Base-by-base conservation (phyloP, 2,113 vertebrate genomes). In the Hypocryptadius cinnamomeus region DNA sequence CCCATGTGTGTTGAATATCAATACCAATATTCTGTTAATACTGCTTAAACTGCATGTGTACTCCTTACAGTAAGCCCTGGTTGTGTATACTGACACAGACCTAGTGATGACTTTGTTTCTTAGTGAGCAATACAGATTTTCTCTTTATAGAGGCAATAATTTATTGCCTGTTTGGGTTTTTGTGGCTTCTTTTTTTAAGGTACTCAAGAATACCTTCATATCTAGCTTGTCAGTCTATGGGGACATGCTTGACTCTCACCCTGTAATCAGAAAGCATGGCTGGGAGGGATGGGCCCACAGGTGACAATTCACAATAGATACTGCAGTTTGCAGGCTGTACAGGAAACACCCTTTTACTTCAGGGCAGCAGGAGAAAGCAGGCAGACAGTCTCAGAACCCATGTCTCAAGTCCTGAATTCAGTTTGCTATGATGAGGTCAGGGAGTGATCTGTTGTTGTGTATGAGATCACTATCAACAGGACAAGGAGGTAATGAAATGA, bases 401-500 rank as follows among this genome's bases (percentile, higher is more conserved):
- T 22, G 57, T 39, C 21, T 53, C 68, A 79, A 86, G 44, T 53
- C 79, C 31, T 0, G 0, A 39, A 28, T 72, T 88, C 24, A 73
- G 6, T 59, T 92, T 79, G 23, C 72, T 94, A 40, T 56, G 44
- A 56, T 35, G 87, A 78, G 72, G 31, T 79, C 82, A 89, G 79
- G 19, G 79, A 50, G 80, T 27, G 61, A 90, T 76, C 94, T 94
- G 65, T 37, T 94, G 91, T 94, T 94, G 60, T 35, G 40, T 85
- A 85, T 93, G 95, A 97, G 93, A 93, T 96, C 86, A 92, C 81
- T 95, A 56, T 96, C 91, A 92, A 94, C 73, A 94, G 71, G 60
- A 94, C 11, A 2, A 81, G 56, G 66, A 92, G 85, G 73, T 76
- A 96, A 71, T 24, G 60, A 94, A 95, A 92, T 70, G 73, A 63